These are phyloP conservation scores for Lochmaea capreae DNA, from an alignment of 2,888 invertebrate genomes.

Conservation along the genomic window DNA sequence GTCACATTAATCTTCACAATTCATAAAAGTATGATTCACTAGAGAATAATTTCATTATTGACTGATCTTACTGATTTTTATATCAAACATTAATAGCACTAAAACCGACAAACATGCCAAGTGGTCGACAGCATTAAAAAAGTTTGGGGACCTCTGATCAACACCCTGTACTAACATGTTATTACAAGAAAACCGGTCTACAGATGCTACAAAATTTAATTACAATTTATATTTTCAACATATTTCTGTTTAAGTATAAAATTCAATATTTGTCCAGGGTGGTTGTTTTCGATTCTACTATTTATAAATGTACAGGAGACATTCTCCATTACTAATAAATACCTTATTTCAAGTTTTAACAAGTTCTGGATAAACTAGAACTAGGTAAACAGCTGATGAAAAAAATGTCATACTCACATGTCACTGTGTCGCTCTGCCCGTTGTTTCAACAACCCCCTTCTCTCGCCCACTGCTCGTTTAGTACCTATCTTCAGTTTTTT, in stretches of 20 bases:
- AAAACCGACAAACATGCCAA: no score
- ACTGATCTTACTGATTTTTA: no score
- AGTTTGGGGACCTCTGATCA: no score
- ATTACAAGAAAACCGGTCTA: background rate
- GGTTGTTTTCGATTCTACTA: no score
- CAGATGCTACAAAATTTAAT: background rate
- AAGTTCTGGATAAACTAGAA: background rate
- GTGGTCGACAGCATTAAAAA: no score
- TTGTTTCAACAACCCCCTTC: conserved; percentile 14
- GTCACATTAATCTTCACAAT: no score
- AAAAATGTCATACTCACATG: conserved; percentile 20
- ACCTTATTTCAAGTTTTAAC: background rate
- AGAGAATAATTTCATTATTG: no score
- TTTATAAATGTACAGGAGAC: no score
- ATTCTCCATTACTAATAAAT: background rate
- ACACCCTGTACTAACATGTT: background rate
- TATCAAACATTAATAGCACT: no score
- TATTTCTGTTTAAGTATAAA: no score
- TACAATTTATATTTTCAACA: background rate
- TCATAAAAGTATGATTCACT: no score
- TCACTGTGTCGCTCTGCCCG: conserved; percentile 13
- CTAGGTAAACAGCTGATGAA: conserved; percentile 9
- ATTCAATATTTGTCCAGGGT: no score
- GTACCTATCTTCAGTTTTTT: conserved; percentile 18
- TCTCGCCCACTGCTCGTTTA: conserved; percentile 6